phyloP scores from a whole-genome alignment of 2,888 invertebrate genomes.

The Asteroscopus sphinx region DNA sequence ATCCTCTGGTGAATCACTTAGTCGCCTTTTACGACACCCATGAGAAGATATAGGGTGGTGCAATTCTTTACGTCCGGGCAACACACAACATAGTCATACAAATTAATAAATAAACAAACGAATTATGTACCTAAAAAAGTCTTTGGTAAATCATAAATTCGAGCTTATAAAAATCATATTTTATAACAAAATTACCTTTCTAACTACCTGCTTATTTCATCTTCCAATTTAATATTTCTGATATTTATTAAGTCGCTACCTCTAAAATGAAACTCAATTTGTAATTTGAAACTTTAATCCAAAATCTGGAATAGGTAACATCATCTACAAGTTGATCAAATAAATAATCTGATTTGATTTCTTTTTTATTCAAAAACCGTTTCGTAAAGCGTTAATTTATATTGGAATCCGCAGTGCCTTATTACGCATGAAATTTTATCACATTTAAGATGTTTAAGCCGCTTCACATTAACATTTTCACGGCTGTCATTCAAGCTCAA shows the following conservation, averaged over 20 bases:
- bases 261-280: slow-evolving; percentile 22
- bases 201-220: background rate
- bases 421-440: slow-evolving; percentile 40
- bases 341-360: slow-evolving; percentile 15
- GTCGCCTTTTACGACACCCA: too few species aligned
- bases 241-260: slow-evolving; percentile 14
- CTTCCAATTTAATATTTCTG: slow-evolving; percentile 9
- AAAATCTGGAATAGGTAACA: slow-evolving; percentile 14
- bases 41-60: too few species aligned
- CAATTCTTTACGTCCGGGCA: too few species aligned
- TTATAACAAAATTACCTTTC: background rate
- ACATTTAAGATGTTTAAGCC: slow-evolving; percentile 51
- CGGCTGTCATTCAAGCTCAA: slow-evolving; percentile 71
- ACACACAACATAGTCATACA: too few species aligned
- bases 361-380: slow-evolving; percentile 7
- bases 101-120: too few species aligned
- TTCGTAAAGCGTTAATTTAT: slow-evolving; percentile 8
- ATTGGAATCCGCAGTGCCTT: slow-evolving; percentile 17
- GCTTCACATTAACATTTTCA: slow-evolving; percentile 74
- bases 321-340: slow-evolving; percentile 22
- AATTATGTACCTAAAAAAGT: too few species aligned
- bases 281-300: slow-evolving; percentile 34
- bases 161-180: too few species aligned
- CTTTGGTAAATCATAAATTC: too few species aligned
- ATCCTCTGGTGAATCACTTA: too few species aligned